A percentile compares a stretch with the other conserved stretches of the same genome.
phyloP scores from a whole-genome alignment of 2,888 invertebrate genomes.

The Hofmannophila pseudospretella region DNA sequence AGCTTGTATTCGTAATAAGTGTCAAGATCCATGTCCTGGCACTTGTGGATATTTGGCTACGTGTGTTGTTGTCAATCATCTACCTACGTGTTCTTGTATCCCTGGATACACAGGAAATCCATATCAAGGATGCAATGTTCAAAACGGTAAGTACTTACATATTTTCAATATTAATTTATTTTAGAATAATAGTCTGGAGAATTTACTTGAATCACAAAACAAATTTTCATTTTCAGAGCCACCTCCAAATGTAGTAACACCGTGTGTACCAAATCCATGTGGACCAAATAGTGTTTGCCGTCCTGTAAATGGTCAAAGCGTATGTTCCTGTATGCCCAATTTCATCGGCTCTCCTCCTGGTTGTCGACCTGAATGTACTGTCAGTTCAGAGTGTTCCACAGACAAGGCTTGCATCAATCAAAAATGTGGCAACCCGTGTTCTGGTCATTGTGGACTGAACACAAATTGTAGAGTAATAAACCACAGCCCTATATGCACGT shows the following conservation, averaged over 20 bases:
- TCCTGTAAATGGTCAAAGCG: conserved; percentile 83
- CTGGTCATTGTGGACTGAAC: conserved; percentile 82
- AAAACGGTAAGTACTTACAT: conserved; percentile 38
- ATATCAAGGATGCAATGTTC: conserved; percentile 77
- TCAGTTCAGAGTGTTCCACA: conserved; percentile 85
- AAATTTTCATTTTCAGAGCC: conserved; percentile 45
- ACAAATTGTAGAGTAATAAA: conserved; percentile 85
- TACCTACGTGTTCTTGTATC: conserved; percentile 83
- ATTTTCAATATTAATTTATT: too few species aligned
- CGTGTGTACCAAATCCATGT: conserved; percentile 85
- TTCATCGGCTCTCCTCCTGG: conserved; percentile 86
- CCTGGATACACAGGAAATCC: conserved; percentile 86
- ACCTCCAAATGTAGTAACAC: conserved; percentile 60
- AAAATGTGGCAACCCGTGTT: conserved; percentile 88
- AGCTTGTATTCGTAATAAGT: conserved; percentile 85
- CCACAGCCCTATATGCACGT: conserved; percentile 88
- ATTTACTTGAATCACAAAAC: too few species aligned
- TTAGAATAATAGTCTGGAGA: too few species aligned
- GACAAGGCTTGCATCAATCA: conserved; percentile 86
- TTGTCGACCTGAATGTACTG: conserved; percentile 87
- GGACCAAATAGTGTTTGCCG: conserved; percentile 87
- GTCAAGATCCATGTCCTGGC: conserved; percentile 87
- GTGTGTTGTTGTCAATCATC: conserved; percentile 84
- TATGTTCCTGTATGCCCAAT: conserved; percentile 85
- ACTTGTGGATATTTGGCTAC: conserved; percentile 85